Conservation (phyloP, 2,113 vertebrate species). For the Hyla sarda region DNA sequence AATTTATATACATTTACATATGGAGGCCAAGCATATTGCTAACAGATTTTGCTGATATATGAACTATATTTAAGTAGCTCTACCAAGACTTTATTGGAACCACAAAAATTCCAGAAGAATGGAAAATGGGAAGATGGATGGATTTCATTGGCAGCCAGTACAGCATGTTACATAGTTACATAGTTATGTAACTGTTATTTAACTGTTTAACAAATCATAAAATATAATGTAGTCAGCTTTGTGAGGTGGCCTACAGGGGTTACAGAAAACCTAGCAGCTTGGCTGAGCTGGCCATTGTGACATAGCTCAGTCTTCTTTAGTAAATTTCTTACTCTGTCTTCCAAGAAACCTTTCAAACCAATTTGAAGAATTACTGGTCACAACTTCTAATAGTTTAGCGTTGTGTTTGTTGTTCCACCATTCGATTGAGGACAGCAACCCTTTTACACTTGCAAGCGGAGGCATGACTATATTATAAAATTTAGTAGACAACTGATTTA, state of each 20-base stretch:
- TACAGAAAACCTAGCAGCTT: neutral
- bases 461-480: neutral
- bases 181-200: no score
- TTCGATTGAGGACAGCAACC: neutral
- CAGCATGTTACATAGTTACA: no score
- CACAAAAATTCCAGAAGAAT: neutral
- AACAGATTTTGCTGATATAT: conserved; percentile 4
- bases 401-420: no score
- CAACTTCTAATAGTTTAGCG: neutral
- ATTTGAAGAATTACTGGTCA: neutral
- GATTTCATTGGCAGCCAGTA: neutral
- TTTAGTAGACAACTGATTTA: neutral
- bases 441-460: neutral
- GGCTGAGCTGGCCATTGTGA: neutral
- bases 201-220: neutral
- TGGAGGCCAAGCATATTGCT: neutral
- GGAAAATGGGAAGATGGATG: neutral
- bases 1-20: neutral
- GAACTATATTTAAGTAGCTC: neutral
- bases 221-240: neutral
- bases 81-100: neutral
- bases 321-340: neutral
- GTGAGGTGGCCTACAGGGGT: neutral
- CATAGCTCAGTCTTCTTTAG: neutral
- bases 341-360: neutral